Evolutionary conservation across 2,888 invertebrate species (phyloP).

Genomic region (Neelides folsomi): DNA sequence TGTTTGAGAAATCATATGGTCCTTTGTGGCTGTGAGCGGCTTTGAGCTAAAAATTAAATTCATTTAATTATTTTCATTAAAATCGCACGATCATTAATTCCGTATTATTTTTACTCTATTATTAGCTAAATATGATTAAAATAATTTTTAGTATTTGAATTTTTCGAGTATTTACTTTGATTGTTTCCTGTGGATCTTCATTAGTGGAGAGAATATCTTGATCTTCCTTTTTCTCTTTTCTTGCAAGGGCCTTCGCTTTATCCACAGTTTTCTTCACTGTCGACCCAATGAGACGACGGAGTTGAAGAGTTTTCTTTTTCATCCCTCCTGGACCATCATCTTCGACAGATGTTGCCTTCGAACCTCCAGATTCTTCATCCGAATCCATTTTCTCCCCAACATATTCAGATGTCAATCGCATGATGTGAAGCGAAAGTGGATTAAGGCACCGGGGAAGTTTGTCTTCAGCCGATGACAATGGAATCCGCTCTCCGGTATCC

Average conservation of each 20-base stretch:
- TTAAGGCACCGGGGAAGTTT: conserved; percentile 82
- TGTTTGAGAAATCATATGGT: conserved; percentile 85
- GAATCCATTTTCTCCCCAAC: conserved; percentile 54
- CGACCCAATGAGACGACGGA: conserved; percentile 54
- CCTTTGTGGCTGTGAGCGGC: conserved; percentile 93
- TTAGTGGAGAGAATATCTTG: conserved; percentile 73
- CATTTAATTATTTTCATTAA: neutral
- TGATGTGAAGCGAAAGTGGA: conserved; percentile 86
- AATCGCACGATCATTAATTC: neutral
- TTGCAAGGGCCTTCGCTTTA: conserved; percentile 78
- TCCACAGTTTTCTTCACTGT: conserved; percentile 83
- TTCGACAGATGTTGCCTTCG: conserved; percentile 46
- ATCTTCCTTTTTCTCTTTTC: conserved; percentile 58
- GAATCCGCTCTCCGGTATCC: conserved; percentile 71
- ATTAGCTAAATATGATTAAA: neutral
- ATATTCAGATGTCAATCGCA: conserved; percentile 82
- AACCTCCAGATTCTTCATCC: conserved; percentile 60
- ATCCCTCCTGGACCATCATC: conserved; percentile 40
- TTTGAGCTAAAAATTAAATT: conserved; percentile 56
- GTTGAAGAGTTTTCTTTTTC: conserved; percentile 38
- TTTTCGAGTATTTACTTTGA: conserved; percentile 12
- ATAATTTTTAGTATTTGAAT: neutral
- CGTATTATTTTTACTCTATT: no score
- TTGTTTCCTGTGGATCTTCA: conserved; percentile 40
- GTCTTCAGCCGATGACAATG: conserved; percentile 88